phyloP scores from a whole-genome alignment of 2,888 invertebrate species.

The Phyllotreta striolata region DNA sequence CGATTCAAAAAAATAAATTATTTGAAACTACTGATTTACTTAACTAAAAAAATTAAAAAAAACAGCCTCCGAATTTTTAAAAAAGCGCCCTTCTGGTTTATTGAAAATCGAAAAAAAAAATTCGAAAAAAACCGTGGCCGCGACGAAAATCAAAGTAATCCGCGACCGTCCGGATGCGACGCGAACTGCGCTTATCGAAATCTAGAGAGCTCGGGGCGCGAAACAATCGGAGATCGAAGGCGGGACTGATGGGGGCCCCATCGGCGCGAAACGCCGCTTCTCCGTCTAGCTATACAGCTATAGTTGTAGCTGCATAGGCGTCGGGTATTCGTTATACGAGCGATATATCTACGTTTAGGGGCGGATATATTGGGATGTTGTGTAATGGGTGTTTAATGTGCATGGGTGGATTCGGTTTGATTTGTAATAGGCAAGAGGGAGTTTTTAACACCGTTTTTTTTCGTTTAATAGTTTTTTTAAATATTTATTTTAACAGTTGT shows the following conservation, averaged over 20 bases:
- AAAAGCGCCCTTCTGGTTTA: too few relatives aligned
- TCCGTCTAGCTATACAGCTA: not conserved
- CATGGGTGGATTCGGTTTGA: too few relatives aligned
- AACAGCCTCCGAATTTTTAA: too few relatives aligned
- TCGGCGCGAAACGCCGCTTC: conserved; percentile 14
- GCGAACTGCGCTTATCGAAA: conserved; percentile 22
- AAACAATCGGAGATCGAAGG: conserved; percentile 23
- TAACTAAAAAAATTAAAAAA: too few relatives aligned
- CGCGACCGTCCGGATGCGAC: conserved; percentile 20
- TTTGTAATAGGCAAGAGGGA: too few relatives aligned
- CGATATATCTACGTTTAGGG: not conserved
- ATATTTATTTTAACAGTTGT: too few relatives aligned
- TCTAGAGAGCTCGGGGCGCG: conserved; percentile 24
- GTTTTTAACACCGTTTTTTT: too few relatives aligned
- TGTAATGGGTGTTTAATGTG: too few relatives aligned
- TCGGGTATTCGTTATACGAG: conserved; percentile 2
- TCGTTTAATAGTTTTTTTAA: too few relatives aligned
- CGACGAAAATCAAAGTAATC: conserved; percentile 25
- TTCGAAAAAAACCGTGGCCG: not conserved
- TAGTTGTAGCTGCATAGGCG: conserved; percentile 5
- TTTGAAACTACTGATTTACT: too few relatives aligned
- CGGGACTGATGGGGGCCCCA: conserved; percentile 24
- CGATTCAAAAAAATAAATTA: too few relatives aligned
- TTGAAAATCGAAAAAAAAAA: too few relatives aligned
- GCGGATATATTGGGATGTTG: not conserved